Evolutionary conservation across 2,113 vertebrate species (phyloP), one percentile per base, ranked within the genome.

Genomic region (Polyodon spathula): DNA sequence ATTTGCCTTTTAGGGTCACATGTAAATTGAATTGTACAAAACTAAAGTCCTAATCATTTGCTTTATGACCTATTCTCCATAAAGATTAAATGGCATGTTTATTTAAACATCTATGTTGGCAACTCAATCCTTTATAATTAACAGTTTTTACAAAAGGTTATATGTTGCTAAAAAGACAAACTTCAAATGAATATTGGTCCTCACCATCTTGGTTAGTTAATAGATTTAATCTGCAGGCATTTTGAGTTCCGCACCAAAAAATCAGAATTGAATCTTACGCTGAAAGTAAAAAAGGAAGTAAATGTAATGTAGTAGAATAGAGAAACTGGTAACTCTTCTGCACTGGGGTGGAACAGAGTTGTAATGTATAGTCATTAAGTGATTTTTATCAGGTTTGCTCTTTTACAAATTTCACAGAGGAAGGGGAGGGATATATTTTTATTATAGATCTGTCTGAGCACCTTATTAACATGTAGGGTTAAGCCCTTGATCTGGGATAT

Each of bases 281-380:
- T n/a, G 10, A 27, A 44, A 54, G n/a, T 2, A 27, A 27, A 38
- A 42, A 17, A 6, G 37, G n/a, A 54, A 12, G 40, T 5, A 9
- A 15, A n/a, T 60, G 37, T 60, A 37, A 51, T 11, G 50, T 14
- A 37, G 56, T 10, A 37, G 39, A 39, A 11, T 46, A 60, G 59
- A 59, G 46, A 59, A 43, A 59, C 42, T 6, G 42, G 58, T 17
- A 41, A 59, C 59, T 58, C 55, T 27, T 59, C 9, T 8, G 27
- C 41, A 63, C 54, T 39, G 60, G 46, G 58, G 58, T 42, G 46
- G 15, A 63, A 58, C 48, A 17, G 12, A 16, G 10, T 15, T 54
- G 58, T 55, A 66, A 70, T 65, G 60, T 66, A 61, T 68, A 70
- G 68, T 59, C 44, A 64, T 64, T 64, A 55, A 62, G 52, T 42